Evolutionary conservation across 1,140 invertebrate genomes (phyloP).

Genomic region (Diorhabda elongata): DNA sequence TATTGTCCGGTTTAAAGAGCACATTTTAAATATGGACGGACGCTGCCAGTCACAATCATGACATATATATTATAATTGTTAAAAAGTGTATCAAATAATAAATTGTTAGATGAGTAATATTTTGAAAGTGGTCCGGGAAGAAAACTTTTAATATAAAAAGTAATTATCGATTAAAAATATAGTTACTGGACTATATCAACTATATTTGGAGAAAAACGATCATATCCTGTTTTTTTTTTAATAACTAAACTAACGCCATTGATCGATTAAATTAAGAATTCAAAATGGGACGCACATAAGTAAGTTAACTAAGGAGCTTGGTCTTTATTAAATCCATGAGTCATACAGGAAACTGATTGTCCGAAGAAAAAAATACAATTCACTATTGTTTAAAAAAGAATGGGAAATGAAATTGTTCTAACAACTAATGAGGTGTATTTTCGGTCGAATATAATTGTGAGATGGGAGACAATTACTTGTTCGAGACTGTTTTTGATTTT

Average conservation of each 20-base stretch:
- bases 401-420: not conserved
- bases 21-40: no score
- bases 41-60: no score
- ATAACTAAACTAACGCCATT: not conserved
- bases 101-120: no score
- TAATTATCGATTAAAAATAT: no score
- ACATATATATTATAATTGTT: no score
- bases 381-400: not conserved
- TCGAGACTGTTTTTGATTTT: no score
- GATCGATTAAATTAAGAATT: not conserved
- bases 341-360: not conserved
- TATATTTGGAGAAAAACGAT: not conserved
- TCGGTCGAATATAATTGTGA: not conserved
- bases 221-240: not conserved
- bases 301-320: not conserved
- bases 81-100: no score
- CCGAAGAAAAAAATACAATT: not conserved
- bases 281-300: not conserved
- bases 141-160: no score
- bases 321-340: not conserved
- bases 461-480: no score
- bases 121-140: no score
- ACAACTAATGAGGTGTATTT: not conserved
- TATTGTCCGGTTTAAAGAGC: no score
- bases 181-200: not conserved